Evolutionary conservation across 2,888 invertebrate genomes (phyloP).

Genomic region (Cyaniris semiargus): DNA sequence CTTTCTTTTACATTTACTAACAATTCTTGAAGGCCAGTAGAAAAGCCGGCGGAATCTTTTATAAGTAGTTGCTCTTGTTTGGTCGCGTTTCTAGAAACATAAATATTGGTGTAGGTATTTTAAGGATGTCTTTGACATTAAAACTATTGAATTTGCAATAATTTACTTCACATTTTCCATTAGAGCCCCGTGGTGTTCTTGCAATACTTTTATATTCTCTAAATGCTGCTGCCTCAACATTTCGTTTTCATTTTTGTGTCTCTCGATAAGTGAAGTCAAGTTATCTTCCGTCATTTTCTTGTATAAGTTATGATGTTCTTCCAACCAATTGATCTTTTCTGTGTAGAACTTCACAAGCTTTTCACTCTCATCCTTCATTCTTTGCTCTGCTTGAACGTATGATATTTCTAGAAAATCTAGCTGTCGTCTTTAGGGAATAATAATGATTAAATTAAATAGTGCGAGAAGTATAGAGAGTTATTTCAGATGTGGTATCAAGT

Average conservation of each 20-base stretch:
- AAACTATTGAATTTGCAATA: background rate
- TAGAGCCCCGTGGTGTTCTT: slow-evolving; percentile 75
- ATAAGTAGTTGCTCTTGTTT: slow-evolving; percentile 75
- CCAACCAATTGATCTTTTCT: slow-evolving; percentile 75
- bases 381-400: slow-evolving; percentile 77
- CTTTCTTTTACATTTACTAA: slow-evolving; percentile 73
- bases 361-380: slow-evolving; percentile 81
- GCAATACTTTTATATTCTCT: slow-evolving; percentile 65
- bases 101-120: background rate
- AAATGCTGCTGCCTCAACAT: slow-evolving; percentile 71
- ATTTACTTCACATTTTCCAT: slow-evolving; percentile 80
- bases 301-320: slow-evolving; percentile 74
- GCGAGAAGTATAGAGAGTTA: background rate
- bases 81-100: slow-evolving; percentile 68
- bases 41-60: slow-evolving; percentile 72
- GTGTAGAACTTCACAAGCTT: slow-evolving; percentile 71
- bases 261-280: slow-evolving; percentile 66
- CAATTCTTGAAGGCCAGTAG: slow-evolving; percentile 71
- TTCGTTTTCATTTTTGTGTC: slow-evolving; percentile 68
- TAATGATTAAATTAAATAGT: background rate
- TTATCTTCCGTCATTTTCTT: slow-evolving; percentile 78
- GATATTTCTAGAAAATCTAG: slow-evolving; percentile 80
- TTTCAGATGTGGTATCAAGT: background rate
- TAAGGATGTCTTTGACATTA: background rate
- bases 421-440: slow-evolving; percentile 69